phyloP scores from a whole-genome alignment of 2,113 vertebrate species.

The Oryzias curvinotus region DNA sequence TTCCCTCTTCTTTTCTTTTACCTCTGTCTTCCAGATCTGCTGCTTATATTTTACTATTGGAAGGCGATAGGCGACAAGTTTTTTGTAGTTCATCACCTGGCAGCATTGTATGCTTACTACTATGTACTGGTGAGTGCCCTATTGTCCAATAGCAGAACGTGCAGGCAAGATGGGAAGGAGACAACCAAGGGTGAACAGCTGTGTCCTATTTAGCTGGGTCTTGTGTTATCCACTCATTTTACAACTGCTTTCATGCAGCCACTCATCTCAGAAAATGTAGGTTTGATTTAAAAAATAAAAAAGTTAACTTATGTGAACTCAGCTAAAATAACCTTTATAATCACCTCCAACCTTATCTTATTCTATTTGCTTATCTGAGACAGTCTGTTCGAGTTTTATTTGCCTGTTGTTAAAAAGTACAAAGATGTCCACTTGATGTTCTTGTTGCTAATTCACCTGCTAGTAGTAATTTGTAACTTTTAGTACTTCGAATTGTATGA shows the following conservation, averaged over 20 bases:
- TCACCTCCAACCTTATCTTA: background rate
- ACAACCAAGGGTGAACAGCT: constrained; percentile 74
- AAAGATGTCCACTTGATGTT: no score
- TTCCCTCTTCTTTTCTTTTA: constrained; percentile 26
- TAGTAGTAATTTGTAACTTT: no score
- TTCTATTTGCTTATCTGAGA: background rate
- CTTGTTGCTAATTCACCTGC: no score
- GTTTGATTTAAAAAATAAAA: background rate
- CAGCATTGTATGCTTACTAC: constrained; percentile 91
- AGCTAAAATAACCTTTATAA: no score
- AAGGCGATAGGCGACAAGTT: constrained; percentile 94
- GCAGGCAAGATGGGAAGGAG: constrained; percentile 75
- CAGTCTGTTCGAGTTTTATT: background rate
- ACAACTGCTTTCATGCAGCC: background rate
- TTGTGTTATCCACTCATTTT: background rate
- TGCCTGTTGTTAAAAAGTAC: no score
- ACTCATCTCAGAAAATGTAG: background rate
- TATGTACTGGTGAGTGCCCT: constrained; percentile 95
- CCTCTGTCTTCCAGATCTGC: constrained; percentile 86
- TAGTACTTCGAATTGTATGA: no score
- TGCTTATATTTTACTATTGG: constrained; percentile 96
- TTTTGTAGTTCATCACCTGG: constrained; percentile 93
- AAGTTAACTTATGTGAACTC: background rate
- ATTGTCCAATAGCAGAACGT: constrained; percentile 72
- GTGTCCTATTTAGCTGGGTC: constrained; percentile 38